phyloP scores from a whole-genome alignment of 1,140 invertebrate genomes.

The Carcinoscorpius rotundicauda region DNA sequence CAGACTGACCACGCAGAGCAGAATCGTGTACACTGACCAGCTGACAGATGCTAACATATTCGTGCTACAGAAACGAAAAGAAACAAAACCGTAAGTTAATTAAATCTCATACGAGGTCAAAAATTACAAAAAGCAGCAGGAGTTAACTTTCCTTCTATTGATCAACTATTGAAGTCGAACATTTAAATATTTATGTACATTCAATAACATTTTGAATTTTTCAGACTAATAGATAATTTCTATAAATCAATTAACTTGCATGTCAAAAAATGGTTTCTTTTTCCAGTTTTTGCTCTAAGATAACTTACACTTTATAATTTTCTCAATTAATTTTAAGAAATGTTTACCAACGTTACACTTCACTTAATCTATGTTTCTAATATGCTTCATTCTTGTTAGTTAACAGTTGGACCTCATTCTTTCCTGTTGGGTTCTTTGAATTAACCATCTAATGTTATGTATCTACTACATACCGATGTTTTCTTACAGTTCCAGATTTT shows the following conservation, averaged over 20 bases:
- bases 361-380: too few relatives aligned
- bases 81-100: constrained; percentile 2
- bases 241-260: too few relatives aligned
- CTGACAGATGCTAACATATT: constrained; percentile 18
- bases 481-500: constrained; percentile 12
- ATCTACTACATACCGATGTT: constrained; percentile 8
- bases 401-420: too few relatives aligned
- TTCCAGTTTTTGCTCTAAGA: too few relatives aligned
- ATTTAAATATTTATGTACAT: constrained; percentile 7
- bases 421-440: too few relatives aligned
- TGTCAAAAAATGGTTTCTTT: too few relatives aligned
- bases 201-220: too few relatives aligned
- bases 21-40: constrained; percentile 32
- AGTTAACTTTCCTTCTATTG: not conserved
- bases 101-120: constrained; percentile 4
- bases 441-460: not conserved
- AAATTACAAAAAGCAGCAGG: constrained; percentile 1
- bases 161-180: constrained; percentile 6
- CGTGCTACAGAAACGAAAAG: constrained; percentile 12
- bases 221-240: too few relatives aligned
- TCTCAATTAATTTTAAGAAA: too few relatives aligned
- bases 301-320: too few relatives aligned
- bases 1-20: constrained; percentile 39
- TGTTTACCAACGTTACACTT: not conserved
- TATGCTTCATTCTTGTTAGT: too few relatives aligned